Evolutionary conservation across 2,797 vertebrate species (phyloP), one percentile per base, ranked within the genome.

Genomic region (Sternarchorhynchus goeldii): DNA sequence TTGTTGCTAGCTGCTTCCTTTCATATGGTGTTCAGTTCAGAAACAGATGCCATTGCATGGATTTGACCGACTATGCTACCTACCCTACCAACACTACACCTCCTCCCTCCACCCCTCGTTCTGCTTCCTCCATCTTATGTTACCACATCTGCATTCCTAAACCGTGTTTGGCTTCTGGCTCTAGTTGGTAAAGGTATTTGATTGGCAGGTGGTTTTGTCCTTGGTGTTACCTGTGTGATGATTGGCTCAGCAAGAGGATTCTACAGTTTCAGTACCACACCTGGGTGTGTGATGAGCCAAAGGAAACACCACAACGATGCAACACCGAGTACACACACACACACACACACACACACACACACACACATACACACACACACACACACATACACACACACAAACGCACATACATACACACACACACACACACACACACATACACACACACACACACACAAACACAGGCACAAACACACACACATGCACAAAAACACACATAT

Each of bases 171-270:
- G 81, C 71, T 74, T 36, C 62, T 66, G 36, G 50, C 77, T 70
- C 62, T 77, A 72, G 45, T 78, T 73, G 75, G 75, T 72, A 74
- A 64, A 60, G 0, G 25, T 57, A n/a, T 64, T 81, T 84, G 83
- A 84, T 82, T 82, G 83, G 71, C 83, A 80, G 77, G 62, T 63
- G 71, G 72, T 71, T 84, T 84, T 82, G 83, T 77, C 80, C 70
- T 60, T 55, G 65, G 56, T 75, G 73, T 53, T 20, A 41, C 36
- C 45, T 68, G 34, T 64, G 73, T 75, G 66, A 58, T 70, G 53
- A 81, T 68, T 84, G 82, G 73, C 58, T 78, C 79, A 64, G 34
- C 66, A 76, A 56, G 73, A 29, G 20, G 70, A 55, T 6, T 79
- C 83, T 82, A 75, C 74, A 70, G 75, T 82, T 84, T 81, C 79